These are phyloP conservation scores for Agrenia bidenticulata DNA, from an alignment of 2,888 invertebrate species.

Conservation along the genomic window DNA sequence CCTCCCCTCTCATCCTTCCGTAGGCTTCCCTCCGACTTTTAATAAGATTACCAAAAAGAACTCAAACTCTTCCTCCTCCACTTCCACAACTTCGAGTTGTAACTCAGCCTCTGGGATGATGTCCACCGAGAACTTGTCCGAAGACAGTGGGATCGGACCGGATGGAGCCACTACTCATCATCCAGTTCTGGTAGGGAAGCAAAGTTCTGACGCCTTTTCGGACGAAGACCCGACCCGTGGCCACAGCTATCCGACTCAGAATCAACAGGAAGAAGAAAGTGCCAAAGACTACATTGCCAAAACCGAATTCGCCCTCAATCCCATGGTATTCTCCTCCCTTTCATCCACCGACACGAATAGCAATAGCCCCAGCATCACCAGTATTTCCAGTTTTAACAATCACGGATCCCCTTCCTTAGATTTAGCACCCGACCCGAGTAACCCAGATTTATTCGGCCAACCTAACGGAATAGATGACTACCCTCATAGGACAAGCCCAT, in stretches of 20 bases:
- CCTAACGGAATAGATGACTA: no score
- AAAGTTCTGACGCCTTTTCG: not conserved
- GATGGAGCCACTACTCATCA: conserved; percentile 24
- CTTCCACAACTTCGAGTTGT: conserved; percentile 30
- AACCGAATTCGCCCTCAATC: conserved; percentile 53
- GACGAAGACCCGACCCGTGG: not conserved
- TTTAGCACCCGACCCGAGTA: not conserved
- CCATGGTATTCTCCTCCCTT: conserved; percentile 51
- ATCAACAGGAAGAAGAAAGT: conserved; percentile 24
- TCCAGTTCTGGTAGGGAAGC: not conserved
- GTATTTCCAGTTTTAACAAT: conserved; percentile 36
- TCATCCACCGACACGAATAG: conserved; percentile 40
- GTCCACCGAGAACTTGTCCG: conserved; percentile 51
- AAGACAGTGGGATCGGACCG: conserved; percentile 51
- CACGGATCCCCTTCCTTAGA: not conserved
- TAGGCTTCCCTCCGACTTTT: conserved; percentile 29
- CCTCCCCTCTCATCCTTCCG: conserved; percentile 32
- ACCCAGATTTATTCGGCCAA: not conserved
- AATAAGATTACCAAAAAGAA: conserved; percentile 41
- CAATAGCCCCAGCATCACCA: conserved; percentile 36
- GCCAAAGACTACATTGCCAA: conserved; percentile 47
- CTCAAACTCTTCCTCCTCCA: conserved; percentile 30
- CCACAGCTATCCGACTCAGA: not conserved
- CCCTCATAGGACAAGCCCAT: conserved; percentile 12
- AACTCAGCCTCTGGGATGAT: conserved; percentile 40